Evolutionary conservation across 1,140 invertebrate species (phyloP), one percentile per base, ranked within the genome.

Genomic region (Hestina assimilis): DNA sequence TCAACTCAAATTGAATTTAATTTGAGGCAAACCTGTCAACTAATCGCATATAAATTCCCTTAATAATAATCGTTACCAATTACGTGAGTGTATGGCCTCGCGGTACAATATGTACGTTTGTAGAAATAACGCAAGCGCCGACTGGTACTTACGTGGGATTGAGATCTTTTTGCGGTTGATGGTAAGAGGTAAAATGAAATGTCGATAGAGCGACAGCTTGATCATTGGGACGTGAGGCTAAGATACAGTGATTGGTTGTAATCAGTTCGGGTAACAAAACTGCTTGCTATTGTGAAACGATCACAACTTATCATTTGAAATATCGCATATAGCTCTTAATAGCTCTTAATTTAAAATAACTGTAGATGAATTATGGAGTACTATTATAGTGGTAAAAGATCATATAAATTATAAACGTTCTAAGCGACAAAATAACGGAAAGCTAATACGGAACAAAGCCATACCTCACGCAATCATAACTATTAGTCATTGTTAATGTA

Each of bases 31-130:
- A 69, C 69, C 67, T 73, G 80, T 78, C 74, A 79, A 75, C 75
- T 74, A 80, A 77, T 77, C 69, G 68, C 66, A 75, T 74, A 83
- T 86, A 81, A 81, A 86, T 82, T 81, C 74, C 73, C 63, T 71
- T 75, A 78, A 83, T 75, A 78, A 83, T 83, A 83, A 83, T 86
- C 75, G 72, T 79, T 81, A 73, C 75, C 80, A 79, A 83, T 83
- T 86, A 83, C 70, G 72, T 74, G 72, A 78, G 66, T 59, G 70
- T 74, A 70, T 61, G 65, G 72, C 73, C 72, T 81, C 74, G 79
- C 45, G 45, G 20, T 20, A 29, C 23, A 59, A 21, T 60, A 72
- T 72, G 55, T 59, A 71, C 62, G 61, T 66, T 66, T 55, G 61
- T 63, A 67, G 62, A 70, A 78, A 75, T 63, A 70, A 47, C 59